Conservation (phyloP, 2,113 vertebrate species). For the Erythrocercus mccallii region DNA sequence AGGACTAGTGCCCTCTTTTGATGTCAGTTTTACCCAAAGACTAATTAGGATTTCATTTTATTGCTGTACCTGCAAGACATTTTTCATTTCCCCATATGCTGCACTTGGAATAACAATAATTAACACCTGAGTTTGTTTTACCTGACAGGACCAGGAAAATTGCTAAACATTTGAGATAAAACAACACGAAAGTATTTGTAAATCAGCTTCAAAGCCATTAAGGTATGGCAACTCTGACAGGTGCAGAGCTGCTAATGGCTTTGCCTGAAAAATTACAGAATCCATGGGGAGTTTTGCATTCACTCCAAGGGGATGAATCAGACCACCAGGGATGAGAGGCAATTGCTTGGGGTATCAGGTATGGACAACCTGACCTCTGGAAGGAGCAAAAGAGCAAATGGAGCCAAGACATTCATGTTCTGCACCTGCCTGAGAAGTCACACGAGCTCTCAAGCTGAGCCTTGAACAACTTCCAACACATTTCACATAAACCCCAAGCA, state of each 20-base stretch:
- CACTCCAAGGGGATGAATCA: not conserved
- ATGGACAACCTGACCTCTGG: not conserved
- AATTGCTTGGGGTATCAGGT: fast-evolving
- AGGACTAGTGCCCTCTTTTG: slow-evolving; percentile 45
- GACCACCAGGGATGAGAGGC: not conserved
- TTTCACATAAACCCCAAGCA: not conserved
- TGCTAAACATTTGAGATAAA: not conserved
- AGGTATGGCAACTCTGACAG: not conserved
- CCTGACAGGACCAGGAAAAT: not conserved
- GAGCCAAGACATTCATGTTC: not conserved
- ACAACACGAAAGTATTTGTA: not conserved
- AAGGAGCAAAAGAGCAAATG: not conserved
- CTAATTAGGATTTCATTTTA: not conserved
- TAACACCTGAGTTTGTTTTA: not conserved
- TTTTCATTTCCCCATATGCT: not conserved
- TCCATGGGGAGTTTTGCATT: not conserved
- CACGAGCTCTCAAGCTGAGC: not conserved
- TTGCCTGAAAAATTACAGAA: not conserved
- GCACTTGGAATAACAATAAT: not conserved
- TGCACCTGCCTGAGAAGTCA: not conserved
- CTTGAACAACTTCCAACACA: not conserved
- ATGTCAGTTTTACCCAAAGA: not conserved
- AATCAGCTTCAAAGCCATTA: not conserved
- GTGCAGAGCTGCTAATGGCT: not conserved
- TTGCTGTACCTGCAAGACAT: not conserved